Conservation (phyloP, 2,797 vertebrate genomes). For the Schizopygopsis malacanthus region DNA sequence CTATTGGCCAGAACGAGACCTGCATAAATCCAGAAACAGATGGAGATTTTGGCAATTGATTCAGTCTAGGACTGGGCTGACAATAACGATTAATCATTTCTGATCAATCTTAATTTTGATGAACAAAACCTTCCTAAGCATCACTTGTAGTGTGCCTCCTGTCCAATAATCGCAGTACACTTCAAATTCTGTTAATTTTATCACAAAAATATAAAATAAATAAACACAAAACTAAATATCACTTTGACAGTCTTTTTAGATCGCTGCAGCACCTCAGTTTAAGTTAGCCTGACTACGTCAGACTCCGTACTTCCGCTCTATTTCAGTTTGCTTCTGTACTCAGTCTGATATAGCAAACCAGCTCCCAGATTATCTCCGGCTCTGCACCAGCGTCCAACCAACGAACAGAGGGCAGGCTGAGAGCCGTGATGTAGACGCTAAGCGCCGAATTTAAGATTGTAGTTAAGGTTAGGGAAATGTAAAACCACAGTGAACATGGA, state of each 20-base stretch:
- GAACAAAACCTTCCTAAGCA: not conserved
- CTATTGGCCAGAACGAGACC: not conserved
- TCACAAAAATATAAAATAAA: not conserved
- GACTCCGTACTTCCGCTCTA: too few relatives aligned
- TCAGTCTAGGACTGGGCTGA: not conserved
- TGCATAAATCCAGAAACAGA: not conserved
- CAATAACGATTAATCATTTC: not conserved
- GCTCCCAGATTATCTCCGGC: too few relatives aligned
- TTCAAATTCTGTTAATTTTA: not conserved
- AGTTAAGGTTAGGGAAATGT: too few relatives aligned
- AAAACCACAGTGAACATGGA: too few relatives aligned
- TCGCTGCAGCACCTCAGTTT: not conserved
- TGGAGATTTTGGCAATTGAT: not conserved
- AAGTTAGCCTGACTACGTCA: too few relatives aligned
- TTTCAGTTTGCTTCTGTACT: too few relatives aligned
- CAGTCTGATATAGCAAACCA: too few relatives aligned
- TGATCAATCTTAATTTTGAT: not conserved
- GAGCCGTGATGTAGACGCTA: too few relatives aligned
- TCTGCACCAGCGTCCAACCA: too few relatives aligned
- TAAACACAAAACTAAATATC: too few relatives aligned
- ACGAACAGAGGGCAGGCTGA: too few relatives aligned
- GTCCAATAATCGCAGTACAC: not conserved
- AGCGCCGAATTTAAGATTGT: too few relatives aligned
- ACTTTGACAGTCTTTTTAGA: not conserved
- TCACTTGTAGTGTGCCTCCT: not conserved